Conservation (phyloP, 2,797 vertebrate species). For the Alca torda region DNA sequence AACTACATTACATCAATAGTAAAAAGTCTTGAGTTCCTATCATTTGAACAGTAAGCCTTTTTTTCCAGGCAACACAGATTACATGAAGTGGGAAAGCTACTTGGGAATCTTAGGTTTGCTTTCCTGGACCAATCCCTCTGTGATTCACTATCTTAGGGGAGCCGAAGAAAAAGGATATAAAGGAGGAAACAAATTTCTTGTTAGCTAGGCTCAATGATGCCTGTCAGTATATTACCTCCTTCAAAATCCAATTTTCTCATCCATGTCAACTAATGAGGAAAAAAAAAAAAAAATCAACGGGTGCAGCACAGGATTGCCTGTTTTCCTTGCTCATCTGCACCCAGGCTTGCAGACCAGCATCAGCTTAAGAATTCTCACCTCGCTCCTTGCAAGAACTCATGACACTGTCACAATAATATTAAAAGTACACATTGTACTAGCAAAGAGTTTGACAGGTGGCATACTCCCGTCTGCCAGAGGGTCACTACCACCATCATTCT, state of each 20-base stretch:
- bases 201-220: neutral
- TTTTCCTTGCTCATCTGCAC: neutral
- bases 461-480: neutral
- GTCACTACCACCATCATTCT: neutral
- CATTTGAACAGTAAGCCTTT: neutral
- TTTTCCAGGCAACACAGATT: neutral
- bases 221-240: neutral
- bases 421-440: neutral
- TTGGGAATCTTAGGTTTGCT: neutral
- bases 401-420: neutral
- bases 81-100: neutral
- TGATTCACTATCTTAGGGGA: neutral
- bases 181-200: neutral
- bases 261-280: neutral
- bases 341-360: neutral
- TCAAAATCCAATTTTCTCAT: neutral
- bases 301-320: neutral
- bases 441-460: neutral
- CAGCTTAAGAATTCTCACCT: neutral
- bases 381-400: accelerated
- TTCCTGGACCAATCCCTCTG: neutral
- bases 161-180: neutral
- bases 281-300: neutral
- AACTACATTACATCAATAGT: neutral
- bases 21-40: neutral